phyloP scores from a whole-genome alignment of 2,888 invertebrate species.

The Allacma fusca region DNA sequence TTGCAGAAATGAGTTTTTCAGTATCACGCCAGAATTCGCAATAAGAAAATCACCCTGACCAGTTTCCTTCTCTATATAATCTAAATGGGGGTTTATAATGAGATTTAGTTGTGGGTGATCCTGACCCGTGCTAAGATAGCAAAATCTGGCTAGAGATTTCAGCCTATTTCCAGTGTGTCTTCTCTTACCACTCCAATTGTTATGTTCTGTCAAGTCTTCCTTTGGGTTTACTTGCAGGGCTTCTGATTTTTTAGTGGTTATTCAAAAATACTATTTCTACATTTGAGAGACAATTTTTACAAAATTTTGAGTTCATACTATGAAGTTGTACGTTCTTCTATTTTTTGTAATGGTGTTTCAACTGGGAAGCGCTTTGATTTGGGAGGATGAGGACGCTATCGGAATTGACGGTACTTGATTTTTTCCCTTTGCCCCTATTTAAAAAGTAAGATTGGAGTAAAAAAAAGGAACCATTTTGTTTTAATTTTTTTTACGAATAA shows the following conservation, averaged over 20 bases:
- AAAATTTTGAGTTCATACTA: not conserved
- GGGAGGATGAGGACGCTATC: slow-evolving; percentile 38
- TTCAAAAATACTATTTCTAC: too few relatives aligned
- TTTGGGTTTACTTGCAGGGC: too few relatives aligned
- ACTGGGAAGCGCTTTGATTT: not conserved
- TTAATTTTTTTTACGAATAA: too few relatives aligned
- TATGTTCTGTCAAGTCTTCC: too few relatives aligned
- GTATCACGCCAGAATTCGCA: not conserved
- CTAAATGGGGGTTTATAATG: not conserved
- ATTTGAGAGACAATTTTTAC: too few relatives aligned
- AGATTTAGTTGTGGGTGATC: slow-evolving; percentile 15
- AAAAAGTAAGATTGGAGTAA: too few relatives aligned
- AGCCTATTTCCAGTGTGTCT: not conserved
- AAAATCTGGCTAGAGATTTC: not conserved
- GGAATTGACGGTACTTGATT: slow-evolving; percentile 34
- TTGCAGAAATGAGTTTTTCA: not conserved
- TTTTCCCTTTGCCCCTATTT: not conserved
- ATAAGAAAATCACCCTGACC: slow-evolving; percentile 3
- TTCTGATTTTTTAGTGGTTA: too few relatives aligned
- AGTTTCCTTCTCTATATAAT: slow-evolving; percentile 5
- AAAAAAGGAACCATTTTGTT: too few relatives aligned
- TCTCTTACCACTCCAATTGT: not conserved
- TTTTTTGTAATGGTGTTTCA: not conserved
- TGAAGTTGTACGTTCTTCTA: not conserved
- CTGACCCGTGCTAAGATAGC: slow-evolving; percentile 13